Evolutionary conservation across 2,113 vertebrate genomes (phyloP).

Genomic region (Thalassoma bifasciatum): DNA sequence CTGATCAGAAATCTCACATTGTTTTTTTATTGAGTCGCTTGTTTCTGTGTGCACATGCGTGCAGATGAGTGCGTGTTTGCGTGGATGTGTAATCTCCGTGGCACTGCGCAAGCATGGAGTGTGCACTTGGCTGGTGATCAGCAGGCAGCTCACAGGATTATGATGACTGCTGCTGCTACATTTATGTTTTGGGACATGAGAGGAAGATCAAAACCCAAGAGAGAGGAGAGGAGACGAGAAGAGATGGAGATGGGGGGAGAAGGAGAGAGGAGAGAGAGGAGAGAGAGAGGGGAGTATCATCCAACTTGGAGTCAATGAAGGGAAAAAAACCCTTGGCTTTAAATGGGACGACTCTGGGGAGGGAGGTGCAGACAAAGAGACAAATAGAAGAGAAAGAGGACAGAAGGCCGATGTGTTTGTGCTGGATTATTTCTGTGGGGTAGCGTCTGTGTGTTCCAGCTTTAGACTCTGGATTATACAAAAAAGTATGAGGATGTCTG

Average conservation of each 20-base stretch:
- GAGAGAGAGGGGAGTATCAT: constrained; percentile 27
- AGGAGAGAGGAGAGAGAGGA: constrained; percentile 1
- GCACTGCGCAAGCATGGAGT: constrained; percentile 57
- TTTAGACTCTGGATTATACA: constrained; percentile 73
- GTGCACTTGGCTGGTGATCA: constrained; percentile 73
- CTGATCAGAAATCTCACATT: constrained; percentile 57
- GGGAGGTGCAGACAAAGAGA: constrained; percentile 11
- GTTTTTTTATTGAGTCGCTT: constrained; percentile 34
- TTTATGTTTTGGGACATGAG: constrained; percentile 60
- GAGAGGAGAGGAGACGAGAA: not conserved
- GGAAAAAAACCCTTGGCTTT: not conserved
- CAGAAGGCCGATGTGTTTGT: constrained; percentile 57
- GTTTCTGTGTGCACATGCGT: constrained; percentile 7
- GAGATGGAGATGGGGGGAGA: too few species aligned
- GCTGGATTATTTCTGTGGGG: constrained; percentile 73
- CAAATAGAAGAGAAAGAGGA: constrained; percentile 24
- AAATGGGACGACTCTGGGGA: constrained; percentile 11
- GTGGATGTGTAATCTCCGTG: constrained; percentile 68
- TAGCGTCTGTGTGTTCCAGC: constrained; percentile 71
- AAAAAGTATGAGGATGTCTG: constrained; percentile 49
- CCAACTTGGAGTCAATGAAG: constrained; percentile 4
- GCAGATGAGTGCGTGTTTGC: constrained; percentile 23
- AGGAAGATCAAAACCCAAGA: constrained; percentile 15
- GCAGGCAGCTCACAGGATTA: constrained; percentile 78
- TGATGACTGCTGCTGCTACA: constrained; percentile 56